phyloP scores from a whole-genome alignment of 2,888 invertebrate genomes.

The Chrysolina haemoptera region DNA sequence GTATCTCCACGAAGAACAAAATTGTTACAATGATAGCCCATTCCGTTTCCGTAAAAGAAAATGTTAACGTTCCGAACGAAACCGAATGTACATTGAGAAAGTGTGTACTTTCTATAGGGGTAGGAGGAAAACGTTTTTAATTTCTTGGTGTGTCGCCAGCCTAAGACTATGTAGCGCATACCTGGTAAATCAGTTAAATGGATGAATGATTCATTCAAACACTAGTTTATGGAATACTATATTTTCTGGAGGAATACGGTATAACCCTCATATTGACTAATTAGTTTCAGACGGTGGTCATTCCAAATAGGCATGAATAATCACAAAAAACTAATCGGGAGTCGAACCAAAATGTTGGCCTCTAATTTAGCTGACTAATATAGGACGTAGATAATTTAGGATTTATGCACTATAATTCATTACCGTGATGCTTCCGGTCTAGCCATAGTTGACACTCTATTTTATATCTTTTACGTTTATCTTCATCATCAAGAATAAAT shows the following conservation, averaged over 20 bases:
- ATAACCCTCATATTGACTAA: not conserved
- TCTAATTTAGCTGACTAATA: not conserved
- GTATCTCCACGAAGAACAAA: too few species aligned
- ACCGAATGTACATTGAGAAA: too few species aligned
- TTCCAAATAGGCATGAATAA: not conserved
- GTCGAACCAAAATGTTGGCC: not conserved
- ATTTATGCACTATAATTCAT: slow-evolving; percentile 2
- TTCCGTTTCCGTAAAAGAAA: too few species aligned
- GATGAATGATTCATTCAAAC: too few species aligned
- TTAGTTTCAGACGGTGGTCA: not conserved
- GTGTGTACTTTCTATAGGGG: too few species aligned
- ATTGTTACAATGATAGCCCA: too few species aligned
- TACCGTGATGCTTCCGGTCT: not conserved
- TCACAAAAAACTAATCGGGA: not conserved
- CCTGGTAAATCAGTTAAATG: too few species aligned
- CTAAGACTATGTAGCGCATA: too few species aligned
- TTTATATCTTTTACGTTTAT: slow-evolving; percentile 12
- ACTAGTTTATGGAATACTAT: too few species aligned
- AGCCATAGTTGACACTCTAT: slow-evolving; percentile 11
- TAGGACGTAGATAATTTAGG: not conserved
- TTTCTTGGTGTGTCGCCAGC: too few species aligned
- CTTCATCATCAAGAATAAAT: slow-evolving; percentile 14
- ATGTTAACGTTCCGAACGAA: too few species aligned
- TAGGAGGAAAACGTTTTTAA: too few species aligned
- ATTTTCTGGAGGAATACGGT: not conserved